These are phyloP conservation scores for Anticlea derivata DNA, from an alignment of 2,888 invertebrate genomes.

Conservation along the genomic window DNA sequence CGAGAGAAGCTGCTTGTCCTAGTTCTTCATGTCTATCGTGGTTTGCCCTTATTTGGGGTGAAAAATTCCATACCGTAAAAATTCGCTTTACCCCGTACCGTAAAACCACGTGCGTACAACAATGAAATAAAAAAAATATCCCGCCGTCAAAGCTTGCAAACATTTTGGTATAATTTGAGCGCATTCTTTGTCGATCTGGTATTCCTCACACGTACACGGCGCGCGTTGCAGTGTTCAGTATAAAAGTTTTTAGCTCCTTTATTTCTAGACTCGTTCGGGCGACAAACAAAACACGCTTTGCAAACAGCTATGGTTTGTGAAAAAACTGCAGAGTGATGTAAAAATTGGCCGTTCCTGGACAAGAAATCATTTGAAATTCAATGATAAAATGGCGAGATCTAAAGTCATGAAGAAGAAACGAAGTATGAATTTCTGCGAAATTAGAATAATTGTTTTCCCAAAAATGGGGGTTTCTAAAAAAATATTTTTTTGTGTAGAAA, in stretches of 20 bases:
- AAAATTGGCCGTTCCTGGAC: neutral
- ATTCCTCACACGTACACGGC: constrained; percentile 58
- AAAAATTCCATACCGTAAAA: neutral
- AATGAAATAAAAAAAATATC: constrained; percentile 34
- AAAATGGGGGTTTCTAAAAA: too few species aligned
- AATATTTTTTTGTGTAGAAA: too few species aligned
- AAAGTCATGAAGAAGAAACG: too few species aligned
- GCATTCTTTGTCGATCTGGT: constrained; percentile 42
- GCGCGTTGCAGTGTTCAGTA: constrained; percentile 55
- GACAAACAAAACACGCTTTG: constrained; percentile 49
- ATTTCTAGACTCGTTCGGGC: constrained; percentile 52
- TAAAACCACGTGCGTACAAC: constrained; percentile 40
- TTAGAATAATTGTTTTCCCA: too few species aligned
- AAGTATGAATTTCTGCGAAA: too few species aligned
- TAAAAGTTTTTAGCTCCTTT: constrained; percentile 47
- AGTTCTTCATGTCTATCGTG: too few species aligned
- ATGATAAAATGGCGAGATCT: too few species aligned
- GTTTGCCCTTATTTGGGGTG: too few species aligned
- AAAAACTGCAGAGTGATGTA: neutral
- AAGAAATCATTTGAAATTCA: too few species aligned
- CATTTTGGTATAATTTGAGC: constrained; percentile 31
- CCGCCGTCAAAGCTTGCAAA: constrained; percentile 27
- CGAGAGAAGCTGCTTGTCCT: too few species aligned
- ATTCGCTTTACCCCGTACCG: too few species aligned
- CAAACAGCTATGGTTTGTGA: constrained; percentile 9